These are phyloP conservation scores for Vicugna pacos DNA, from an alignment of 2,113 vertebrate species.

Conservation along the genomic window DNA sequence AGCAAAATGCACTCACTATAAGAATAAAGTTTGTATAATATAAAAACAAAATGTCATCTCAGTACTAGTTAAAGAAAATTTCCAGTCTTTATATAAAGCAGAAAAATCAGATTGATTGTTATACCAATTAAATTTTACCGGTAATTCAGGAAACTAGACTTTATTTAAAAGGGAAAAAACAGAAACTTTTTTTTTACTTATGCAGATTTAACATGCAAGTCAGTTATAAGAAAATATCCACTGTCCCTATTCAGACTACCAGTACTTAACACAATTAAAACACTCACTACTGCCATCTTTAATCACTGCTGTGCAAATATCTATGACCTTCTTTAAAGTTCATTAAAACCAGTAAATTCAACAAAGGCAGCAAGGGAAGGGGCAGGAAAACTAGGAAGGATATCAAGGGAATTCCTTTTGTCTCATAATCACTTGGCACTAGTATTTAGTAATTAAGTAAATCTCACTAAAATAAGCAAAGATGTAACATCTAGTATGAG, in stretches of 20 bases:
- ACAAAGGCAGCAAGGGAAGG: not conserved
- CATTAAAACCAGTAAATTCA: slow-evolving; percentile 26
- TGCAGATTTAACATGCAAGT: slow-evolving; percentile 20
- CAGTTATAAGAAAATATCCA: not conserved
- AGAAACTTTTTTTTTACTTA: not conserved
- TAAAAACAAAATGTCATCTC: slow-evolving; percentile 28
- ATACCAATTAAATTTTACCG: not conserved
- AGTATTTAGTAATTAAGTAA: slow-evolving; percentile 8
- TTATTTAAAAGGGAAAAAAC: not conserved
- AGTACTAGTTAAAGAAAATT: not conserved
- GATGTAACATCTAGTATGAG: not conserved
- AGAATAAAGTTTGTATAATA: not conserved
- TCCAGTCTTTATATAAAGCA: not conserved
- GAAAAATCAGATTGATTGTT: not conserved
- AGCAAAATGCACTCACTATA: slow-evolving; percentile 46
- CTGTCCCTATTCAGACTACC: slow-evolving; percentile 11
- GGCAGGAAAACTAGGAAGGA: not conserved
- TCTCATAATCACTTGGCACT: not conserved
- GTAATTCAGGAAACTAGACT: not conserved
- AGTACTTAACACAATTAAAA: slow-evolving; percentile 4
- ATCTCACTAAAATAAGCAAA: slow-evolving; percentile 33
- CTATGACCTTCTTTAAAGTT: not conserved
- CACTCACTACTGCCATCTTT: not conserved
- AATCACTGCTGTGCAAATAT: not conserved
- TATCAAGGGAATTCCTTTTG: not conserved